phyloP scores from a whole-genome alignment of 2,888 invertebrate genomes.

The Pseudococcus jackbeardsleyi region DNA sequence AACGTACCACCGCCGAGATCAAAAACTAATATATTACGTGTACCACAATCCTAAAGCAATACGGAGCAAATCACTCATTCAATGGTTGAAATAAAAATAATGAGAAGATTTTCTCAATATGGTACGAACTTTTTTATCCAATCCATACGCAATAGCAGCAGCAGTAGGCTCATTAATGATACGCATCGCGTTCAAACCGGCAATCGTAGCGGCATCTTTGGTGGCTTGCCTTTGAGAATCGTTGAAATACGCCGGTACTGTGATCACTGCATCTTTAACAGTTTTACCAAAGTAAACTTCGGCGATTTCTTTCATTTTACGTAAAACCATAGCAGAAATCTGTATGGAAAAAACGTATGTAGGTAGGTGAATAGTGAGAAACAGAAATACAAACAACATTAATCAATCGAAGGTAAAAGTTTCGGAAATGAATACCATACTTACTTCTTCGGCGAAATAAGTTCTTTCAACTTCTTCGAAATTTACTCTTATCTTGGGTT shows the following conservation, averaged over 20 bases:
- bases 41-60: conserved; percentile 31
- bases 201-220: conserved; percentile 91
- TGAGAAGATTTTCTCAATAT: neutral
- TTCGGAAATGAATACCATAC: conserved; percentile 72
- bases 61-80: neutral
- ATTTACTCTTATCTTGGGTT: conserved; percentile 85
- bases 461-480: conserved; percentile 91
- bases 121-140: conserved; percentile 80
- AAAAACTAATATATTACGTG: conserved; percentile 63
- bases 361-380: no score
- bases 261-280: conserved; percentile 89
- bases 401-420: no score
- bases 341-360: conserved; percentile 62
- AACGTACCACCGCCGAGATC: conserved; percentile 92
- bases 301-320: conserved; percentile 93
- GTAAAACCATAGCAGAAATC: conserved; percentile 84
- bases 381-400: no score
- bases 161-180: conserved; percentile 79
- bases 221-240: conserved; percentile 93
- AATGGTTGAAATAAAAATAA: neutral
- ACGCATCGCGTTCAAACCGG: conserved; percentile 79
- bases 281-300: conserved; percentile 88
- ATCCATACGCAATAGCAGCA: conserved; percentile 89
- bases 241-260: conserved; percentile 92
- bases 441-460: conserved; percentile 92